A percentile compares a stretch with the other conserved stretches of the same genome.
phyloP scores from a whole-genome alignment of 2,113 vertebrate genomes.

The Hippoglossus stenolepis region DNA sequence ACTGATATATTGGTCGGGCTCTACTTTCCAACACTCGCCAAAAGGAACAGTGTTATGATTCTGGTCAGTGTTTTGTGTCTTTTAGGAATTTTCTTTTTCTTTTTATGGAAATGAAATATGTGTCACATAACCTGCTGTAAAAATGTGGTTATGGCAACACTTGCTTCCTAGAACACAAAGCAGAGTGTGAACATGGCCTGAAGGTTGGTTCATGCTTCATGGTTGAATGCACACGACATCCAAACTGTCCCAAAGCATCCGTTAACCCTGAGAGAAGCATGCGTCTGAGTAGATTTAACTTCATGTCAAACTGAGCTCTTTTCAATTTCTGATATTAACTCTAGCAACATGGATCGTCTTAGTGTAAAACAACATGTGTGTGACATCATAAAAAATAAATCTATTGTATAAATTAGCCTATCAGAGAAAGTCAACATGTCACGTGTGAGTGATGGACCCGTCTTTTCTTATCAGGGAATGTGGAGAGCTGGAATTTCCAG shows the following conservation, averaged over 20 bases:
- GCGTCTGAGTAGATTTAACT: not conserved
- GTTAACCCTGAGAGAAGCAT: conserved; percentile 18
- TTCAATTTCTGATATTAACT: not conserved
- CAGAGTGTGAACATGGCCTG: conserved; percentile 46
- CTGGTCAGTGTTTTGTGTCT: not conserved
- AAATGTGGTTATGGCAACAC: conserved; percentile 10
- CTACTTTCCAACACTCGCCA: too few relatives aligned
- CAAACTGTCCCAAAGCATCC: conserved; percentile 28
- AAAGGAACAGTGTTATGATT: not conserved
- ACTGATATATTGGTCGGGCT: too few relatives aligned
- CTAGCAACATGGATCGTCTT: not conserved
- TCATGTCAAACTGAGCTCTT: not conserved
- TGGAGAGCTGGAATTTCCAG: conserved; percentile 18
- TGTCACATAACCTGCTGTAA: conserved; percentile 19
- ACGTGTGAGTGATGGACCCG: conserved; percentile 24
- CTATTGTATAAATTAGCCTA: not conserved
- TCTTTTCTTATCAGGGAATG: conserved; percentile 20
- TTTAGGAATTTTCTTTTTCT: not conserved
- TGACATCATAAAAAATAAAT: not conserved
- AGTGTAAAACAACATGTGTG: not conserved
- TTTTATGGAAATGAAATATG: conserved; percentile 6
- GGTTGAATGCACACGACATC: conserved; percentile 37
- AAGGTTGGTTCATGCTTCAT: conserved; percentile 62
- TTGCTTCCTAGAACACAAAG: conserved; percentile 31
- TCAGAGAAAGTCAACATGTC: conserved; percentile 60